phyloP scores from a whole-genome alignment of 2,797 vertebrate genomes.

The Ambastaia sidthimunki region DNA sequence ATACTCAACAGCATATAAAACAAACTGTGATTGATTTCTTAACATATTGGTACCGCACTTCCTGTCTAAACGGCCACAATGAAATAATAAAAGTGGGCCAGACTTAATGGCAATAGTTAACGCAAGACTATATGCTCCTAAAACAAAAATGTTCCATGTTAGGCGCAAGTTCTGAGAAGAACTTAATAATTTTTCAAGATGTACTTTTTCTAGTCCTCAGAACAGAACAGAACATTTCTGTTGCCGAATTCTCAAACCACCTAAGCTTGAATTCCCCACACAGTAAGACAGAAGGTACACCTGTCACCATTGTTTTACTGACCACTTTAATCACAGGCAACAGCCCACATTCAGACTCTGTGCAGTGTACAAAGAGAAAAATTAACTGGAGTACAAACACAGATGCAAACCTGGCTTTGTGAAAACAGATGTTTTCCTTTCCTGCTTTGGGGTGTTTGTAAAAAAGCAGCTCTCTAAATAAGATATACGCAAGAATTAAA shows the following conservation, averaged over 20 bases:
- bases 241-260: background rate
- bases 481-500: background rate
- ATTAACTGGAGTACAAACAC: background rate
- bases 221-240: background rate
- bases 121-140: background rate
- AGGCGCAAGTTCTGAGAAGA: background rate
- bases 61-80: background rate
- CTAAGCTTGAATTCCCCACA: constrained; percentile 11
- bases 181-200: background rate
- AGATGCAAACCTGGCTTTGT: background rate
- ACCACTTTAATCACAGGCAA: constrained; percentile 14
- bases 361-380: constrained; percentile 17
- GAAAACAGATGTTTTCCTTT: constrained; percentile 3
- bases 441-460: constrained; percentile 3
- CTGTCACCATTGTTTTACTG: constrained; percentile 15
- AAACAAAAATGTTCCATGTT: constrained; percentile 2
- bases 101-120: background rate
- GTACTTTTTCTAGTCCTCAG: background rate
- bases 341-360: constrained; percentile 21
- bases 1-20: no score
- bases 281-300: background rate
- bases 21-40: no score
- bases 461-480: background rate
- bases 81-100: background rate
- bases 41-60: no score